Evolutionary conservation across 2,888 invertebrate genomes (phyloP), one percentile per base, ranked within the genome.

Genomic region (Heterodera filipjevi): DNA sequence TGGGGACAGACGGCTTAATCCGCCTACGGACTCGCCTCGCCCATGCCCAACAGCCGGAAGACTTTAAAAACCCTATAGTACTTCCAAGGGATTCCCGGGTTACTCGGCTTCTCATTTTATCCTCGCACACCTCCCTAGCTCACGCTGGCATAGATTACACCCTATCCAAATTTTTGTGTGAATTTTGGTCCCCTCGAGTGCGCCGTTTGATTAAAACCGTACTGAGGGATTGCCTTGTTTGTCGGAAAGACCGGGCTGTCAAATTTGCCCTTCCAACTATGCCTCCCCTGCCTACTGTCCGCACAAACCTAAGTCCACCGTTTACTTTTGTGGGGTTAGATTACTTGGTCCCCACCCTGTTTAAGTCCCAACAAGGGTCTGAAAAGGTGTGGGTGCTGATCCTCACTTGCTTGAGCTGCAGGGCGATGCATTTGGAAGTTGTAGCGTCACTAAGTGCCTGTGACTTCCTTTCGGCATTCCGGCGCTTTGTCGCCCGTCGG

Each of bases 401-500:
- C 2, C 33, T 71, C 30, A 46, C 46, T 27, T 71, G 71, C 14
- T 16, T 71, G 10, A 71, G 46, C 14, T 46, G 46, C 12, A 6
- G 71, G 1, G 71, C 71, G 12, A 27, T 71, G 3, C 71, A 71
- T 16, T 32, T 71, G 2, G 71, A 71, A 32, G 12, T 71, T 27
- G 49, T 49, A 2, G 44, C n/a, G 14, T 46, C 27, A 44, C 30
- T 46, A 14, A 46, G 46, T 12, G 32, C 71, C 49, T 30, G 1
- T 12, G 71, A 44, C 27, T 71, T 71, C 27, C 12, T 71, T 3
- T n/a, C 27, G n/a, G 71, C 71, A 5, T 71, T 71, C 33, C 71
- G 49, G 3, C 71, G 71, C 49, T 71, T 71, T 71, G 49, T 89
- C 32, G 83, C 86, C 0, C 78, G 89, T 44, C 78, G 87, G 27